Base-by-base conservation (phyloP, 2,113 vertebrate genomes). In the Eurypyga helias region DNA sequence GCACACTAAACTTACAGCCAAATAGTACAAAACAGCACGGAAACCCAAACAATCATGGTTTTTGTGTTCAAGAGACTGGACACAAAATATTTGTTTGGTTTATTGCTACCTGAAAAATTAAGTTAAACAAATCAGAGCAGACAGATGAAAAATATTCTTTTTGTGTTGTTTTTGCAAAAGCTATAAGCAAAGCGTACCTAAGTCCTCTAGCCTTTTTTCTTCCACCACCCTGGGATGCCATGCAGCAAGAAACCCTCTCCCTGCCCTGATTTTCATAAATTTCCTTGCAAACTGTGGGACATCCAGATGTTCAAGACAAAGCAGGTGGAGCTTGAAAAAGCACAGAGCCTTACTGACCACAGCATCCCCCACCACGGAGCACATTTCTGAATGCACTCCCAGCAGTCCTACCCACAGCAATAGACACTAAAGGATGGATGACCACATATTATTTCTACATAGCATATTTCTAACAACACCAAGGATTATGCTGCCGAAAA, bases 361-460 rank as follows among this genome's bases (percentile, higher is more conserved):
- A 38, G 28, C 8, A 34, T 41, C 8, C 21, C 29, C 18, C 11
- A 24, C 34, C 3, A 4, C 0, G 0, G 6, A 51, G 36, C 43
- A 51, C 43, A 12, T 31, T 67, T 69, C 41, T 61, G 48, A 69
- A 23, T 0, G 2, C 11, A 5, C 19, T 46, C 14, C 38, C 62
- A 80, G 54, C 23, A 41, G 48, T 33, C 60, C 24, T 18, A 34
- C 31, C 18, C 23, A 33, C 2, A 81, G 16, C 45, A 81, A 64
- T 2, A 51, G 67, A 31, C 9, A 52, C 17, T 23, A 60, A 41
- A 33, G 48, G 17, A 57, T 9, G 11, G n/a, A 17, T 28, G 16
- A 75, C 15, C 18, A 10, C 60, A 45, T 5, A 0, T 23, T n/a
- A 73, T 41, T 87, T 75, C 58, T 23, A 43, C 43, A 33, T 4